A percentile compares a stretch with the other conserved stretches of the same genome.
These are phyloP conservation scores for Larimichthys polyactis DNA, from an alignment of 2,113 vertebrate genomes.

Conservation along the genomic window DNA sequence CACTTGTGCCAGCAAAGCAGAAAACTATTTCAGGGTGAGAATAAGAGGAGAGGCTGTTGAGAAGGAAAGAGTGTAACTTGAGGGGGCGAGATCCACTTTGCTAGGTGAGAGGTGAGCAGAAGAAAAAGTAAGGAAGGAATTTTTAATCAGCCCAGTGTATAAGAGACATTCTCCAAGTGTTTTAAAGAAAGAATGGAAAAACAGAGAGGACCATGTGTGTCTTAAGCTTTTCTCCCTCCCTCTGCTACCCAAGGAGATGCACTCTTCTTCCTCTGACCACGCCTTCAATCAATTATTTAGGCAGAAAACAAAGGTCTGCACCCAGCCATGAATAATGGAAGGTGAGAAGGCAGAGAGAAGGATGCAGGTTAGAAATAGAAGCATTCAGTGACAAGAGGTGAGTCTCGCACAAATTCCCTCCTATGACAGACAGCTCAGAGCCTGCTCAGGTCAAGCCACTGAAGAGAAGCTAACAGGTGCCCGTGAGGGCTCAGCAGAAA, in stretches of 20 bases:
- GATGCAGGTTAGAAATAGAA: slow-evolving; percentile 69
- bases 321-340: slow-evolving; percentile 80
- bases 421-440: slow-evolving; percentile 60
- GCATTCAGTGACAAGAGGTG: slow-evolving; percentile 60
- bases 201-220: slow-evolving; percentile 5
- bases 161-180: slow-evolving; percentile 26
- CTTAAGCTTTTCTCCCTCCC: slow-evolving; percentile 41
- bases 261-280: slow-evolving; percentile 62
- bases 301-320: slow-evolving; percentile 79
- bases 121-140: slow-evolving; percentile 59
- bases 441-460: slow-evolving; percentile 47
- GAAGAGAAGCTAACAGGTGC: slow-evolving; percentile 58
- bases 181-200: slow-evolving; percentile 24
- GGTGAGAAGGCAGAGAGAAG: slow-evolving; percentile 68
- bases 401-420: slow-evolving; percentile 54
- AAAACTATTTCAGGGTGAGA: slow-evolving; percentile 15
- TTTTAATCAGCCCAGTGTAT: slow-evolving; percentile 48
- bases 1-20: not conserved
- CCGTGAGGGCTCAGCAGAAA: slow-evolving; percentile 25
- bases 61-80: slow-evolving; percentile 29
- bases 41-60: slow-evolving; percentile 6
- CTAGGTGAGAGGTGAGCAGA: slow-evolving; percentile 58
- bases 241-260: slow-evolving; percentile 40
- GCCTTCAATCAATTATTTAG: slow-evolving; percentile 80
- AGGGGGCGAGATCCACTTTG: slow-evolving; percentile 44